Evolutionary conservation across 2,797 vertebrate species (phyloP).

Genomic region (Characodon lateralis): DNA sequence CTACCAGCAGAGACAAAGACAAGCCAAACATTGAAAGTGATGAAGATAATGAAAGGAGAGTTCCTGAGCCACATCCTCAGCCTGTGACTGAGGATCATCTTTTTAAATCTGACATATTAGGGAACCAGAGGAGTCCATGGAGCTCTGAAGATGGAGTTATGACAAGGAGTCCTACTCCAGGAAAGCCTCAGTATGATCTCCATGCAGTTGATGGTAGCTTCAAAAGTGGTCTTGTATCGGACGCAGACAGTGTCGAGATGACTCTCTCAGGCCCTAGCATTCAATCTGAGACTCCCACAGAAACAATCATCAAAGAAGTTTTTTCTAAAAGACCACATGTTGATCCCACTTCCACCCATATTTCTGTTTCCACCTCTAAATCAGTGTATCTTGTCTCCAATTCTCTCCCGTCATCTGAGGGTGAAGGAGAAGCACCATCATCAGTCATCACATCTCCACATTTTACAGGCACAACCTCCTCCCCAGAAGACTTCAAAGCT

Average conservation of each 20-base stretch:
- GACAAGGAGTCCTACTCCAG: slow-evolving; percentile 4
- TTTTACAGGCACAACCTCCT: background rate
- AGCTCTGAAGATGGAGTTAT: slow-evolving; percentile 10
- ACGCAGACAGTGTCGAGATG: slow-evolving; percentile 15
- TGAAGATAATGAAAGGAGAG: slow-evolving; percentile 1
- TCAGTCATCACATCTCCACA: slow-evolving; percentile 3
- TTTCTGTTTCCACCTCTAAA: slow-evolving; percentile 20
- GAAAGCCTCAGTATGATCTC: slow-evolving; percentile 9
- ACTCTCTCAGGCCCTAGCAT: slow-evolving; percentile 7
- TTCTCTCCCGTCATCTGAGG: background rate
- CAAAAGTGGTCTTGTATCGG: background rate
- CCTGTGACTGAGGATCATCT: slow-evolving; percentile 24
- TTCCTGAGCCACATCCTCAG: slow-evolving; percentile 1
- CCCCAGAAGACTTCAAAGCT: background rate
- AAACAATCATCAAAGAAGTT: slow-evolving; percentile 8
- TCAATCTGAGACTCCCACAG: slow-evolving; percentile 34
- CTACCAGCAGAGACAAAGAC: background rate
- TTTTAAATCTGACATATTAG: slow-evolving; percentile 14
- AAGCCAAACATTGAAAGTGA: slow-evolving; percentile 13
- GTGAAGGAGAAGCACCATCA: slow-evolving; percentile 2
- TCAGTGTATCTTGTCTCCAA: slow-evolving; percentile 11
- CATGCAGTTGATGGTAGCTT: slow-evolving; percentile 2
- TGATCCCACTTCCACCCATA: slow-evolving; percentile 4
- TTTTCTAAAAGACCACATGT: slow-evolving; percentile 19
- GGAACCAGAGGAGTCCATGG: background rate